Base-by-base conservation (phyloP, 2,888 invertebrate genomes). In the Panopea generosa region DNA sequence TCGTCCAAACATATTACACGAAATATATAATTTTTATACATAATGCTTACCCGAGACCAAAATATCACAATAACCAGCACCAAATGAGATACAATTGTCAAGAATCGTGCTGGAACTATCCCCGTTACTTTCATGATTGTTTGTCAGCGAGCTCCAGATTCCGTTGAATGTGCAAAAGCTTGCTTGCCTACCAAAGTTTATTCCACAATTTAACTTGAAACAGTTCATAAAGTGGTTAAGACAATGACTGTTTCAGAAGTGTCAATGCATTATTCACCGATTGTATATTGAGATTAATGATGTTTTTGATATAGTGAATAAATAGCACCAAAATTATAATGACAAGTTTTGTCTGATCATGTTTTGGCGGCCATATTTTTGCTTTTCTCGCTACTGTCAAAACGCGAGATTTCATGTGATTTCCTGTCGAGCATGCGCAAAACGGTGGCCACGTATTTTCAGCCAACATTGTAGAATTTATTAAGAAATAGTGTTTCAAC, bases 41-140 rank as follows among this genome's bases (percentile, higher is more conserved):
- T 45, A 20, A 14, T 11, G 84, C 88, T 83, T 86, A 92, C 92
- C 84, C 94, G 94, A 91, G 94, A 94, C 95, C 95, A 96, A 94
- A 96, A 92, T 84, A 96, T 93, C 73, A 95, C 94, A 70, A 95
- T 94, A 59, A 95, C 93, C 83, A 96, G 94, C 72, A 95, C 94
- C 65, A 96, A 93, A 92, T 96, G 96, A 62, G 95, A 95, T 75
- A 95, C 93, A 60, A 96, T 93, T 75, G 95, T 94, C 81, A 96
- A 92, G 93, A 96, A 96, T 84, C 96, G 94, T 66, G 95, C 95
- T 80, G 96, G 95, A 82, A 93, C 89, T 16, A 93, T 82, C 49
- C 93, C 93, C 33, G 89, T 86, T 11, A 90, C 76, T 57, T 86
- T 86, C 89, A 89, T 89, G 22, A 57, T 85, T 49, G 26, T 14